Base-by-base conservation (phyloP, 2,888 invertebrate species). In the Caradrina kadenii region DNA sequence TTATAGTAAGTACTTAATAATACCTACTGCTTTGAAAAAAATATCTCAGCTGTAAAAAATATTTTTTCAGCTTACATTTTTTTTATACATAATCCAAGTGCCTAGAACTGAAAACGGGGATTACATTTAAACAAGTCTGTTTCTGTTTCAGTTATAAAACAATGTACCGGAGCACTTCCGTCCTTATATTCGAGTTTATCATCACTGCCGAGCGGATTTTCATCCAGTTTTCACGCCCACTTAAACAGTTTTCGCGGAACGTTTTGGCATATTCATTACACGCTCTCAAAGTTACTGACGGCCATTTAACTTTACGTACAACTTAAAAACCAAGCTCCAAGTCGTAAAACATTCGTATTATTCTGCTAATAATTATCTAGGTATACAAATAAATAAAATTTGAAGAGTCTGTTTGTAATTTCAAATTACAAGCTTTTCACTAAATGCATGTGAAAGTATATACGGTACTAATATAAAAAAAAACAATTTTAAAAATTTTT, bases 251-350 rank as follows among this genome's bases (percentile, higher is more conserved):
- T 79, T 73, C 62, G 48, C 62, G 45, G 50, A 72, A 73, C 74
- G 58, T 63, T 77, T 78, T 59, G 69, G 60, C 64, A 62, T 79
- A 77, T 77, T 64, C 76, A 79, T 76, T 76, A 76, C 68, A 76
- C 72, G 50, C 35, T 45, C 63, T 63, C 22, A 48, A 73, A 79
- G 31, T 76, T 50, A 59, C 63, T 63, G 74, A 73, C 54, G 35
- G 61, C 53, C 59, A 63, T 71, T 71, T 64, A 71, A 10, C 35
- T 31, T 50, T 49, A 31, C 65, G 39, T 58, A 50, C 45, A 60
- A 49, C 21, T 67, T 60, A 5, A 49, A 55, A 67, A 59, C 11
- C 31, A 49, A 52, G 39, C 39, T 67, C 13, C 48, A 54, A 48
- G 52, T 39, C 39, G 11, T 42, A 21, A 59, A 55, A 42, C 21